A percentile compares a stretch with the other conserved stretches of the same genome.
phyloP scores from a whole-genome alignment of 2,888 invertebrate genomes.

The Lithodes maja region DNA sequence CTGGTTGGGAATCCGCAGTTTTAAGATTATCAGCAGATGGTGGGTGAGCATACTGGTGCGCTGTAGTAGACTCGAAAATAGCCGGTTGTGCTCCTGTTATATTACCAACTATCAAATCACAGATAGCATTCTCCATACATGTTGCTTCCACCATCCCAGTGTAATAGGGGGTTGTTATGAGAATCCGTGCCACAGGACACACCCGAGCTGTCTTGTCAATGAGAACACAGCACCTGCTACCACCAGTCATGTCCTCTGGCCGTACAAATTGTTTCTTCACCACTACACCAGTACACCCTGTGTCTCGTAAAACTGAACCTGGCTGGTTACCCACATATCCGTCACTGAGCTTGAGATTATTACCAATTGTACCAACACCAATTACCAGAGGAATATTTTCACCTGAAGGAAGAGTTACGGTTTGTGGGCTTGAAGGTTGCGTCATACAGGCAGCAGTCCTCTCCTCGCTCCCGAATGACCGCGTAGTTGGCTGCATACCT shows the following conservation, averaged over 20 bases:
- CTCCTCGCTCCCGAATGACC: background rate
- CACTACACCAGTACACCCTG: background rate
- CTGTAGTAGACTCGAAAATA: background rate
- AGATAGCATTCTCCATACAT: conserved; percentile 10
- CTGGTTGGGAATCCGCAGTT: background rate
- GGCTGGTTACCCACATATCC: background rate
- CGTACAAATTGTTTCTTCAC: background rate
- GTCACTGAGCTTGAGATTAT: background rate
- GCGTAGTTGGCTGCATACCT: no score
- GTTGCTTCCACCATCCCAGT: conserved; percentile 9
- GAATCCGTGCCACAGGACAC: background rate
- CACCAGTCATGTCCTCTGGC: background rate
- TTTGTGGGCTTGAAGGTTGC: background rate
- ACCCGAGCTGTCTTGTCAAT: background rate
- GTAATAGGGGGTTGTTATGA: conserved; percentile 1
- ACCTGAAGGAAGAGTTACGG: background rate
- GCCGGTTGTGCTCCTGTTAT: background rate
- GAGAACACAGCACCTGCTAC: background rate
- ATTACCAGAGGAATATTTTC: background rate
- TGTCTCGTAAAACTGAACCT: background rate
- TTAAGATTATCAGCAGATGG: background rate
- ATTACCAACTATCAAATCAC: conserved; percentile 14
- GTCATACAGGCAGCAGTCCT: background rate
- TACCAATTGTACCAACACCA: background rate
- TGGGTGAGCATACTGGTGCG: background rate